These are phyloP conservation scores for Phortica variegata DNA, from an alignment of 1,140 invertebrate species.

Conservation along the genomic window DNA sequence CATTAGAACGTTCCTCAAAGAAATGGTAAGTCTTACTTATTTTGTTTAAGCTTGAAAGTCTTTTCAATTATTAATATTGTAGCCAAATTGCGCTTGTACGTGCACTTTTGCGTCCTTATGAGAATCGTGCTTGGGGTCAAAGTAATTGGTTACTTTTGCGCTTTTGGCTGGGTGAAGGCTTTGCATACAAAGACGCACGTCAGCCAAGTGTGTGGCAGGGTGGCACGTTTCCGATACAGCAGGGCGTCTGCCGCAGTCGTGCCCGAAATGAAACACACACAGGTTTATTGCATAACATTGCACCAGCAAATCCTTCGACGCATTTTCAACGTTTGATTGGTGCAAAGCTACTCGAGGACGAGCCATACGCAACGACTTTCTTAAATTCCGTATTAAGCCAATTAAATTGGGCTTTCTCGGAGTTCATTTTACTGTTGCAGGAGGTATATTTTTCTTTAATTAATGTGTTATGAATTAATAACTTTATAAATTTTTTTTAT, in stretches of 20 bases:
- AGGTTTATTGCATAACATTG: conserved; percentile 52
- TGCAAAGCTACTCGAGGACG: conserved; percentile 57
- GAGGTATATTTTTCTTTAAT: conserved; percentile 62
- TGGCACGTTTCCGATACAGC: conserved; percentile 33
- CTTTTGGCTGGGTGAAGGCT: conserved; percentile 83
- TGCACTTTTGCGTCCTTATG: conserved; percentile 73
- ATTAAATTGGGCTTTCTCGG: conserved; percentile 86
- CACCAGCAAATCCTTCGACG: conserved; percentile 49
- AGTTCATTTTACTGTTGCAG: conserved; percentile 83
- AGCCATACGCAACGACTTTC: conserved; percentile 63
- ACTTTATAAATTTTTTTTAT: conserved; percentile 8
- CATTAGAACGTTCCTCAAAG: conserved; percentile 66
- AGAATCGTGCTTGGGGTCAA: conserved; percentile 82
- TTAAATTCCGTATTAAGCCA: conserved; percentile 81
- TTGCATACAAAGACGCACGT: conserved; percentile 71
- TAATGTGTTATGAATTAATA: background rate
- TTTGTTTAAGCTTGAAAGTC: too few relatives aligned
- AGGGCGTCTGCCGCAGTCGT: conserved; percentile 49
- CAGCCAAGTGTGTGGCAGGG: conserved; percentile 52
- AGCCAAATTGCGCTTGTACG: conserved; percentile 66
- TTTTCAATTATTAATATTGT: conserved; percentile 19
- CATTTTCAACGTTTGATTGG: conserved; percentile 51
- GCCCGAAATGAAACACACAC: conserved; percentile 53
- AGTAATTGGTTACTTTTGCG: conserved; percentile 82
- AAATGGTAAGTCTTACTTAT: too few relatives aligned